A percentile compares a stretch with the other conserved stretches of the same genome.
These are phyloP conservation scores for Tiphia femorata DNA, from an alignment of 2,888 invertebrate species.

Conservation along the genomic window DNA sequence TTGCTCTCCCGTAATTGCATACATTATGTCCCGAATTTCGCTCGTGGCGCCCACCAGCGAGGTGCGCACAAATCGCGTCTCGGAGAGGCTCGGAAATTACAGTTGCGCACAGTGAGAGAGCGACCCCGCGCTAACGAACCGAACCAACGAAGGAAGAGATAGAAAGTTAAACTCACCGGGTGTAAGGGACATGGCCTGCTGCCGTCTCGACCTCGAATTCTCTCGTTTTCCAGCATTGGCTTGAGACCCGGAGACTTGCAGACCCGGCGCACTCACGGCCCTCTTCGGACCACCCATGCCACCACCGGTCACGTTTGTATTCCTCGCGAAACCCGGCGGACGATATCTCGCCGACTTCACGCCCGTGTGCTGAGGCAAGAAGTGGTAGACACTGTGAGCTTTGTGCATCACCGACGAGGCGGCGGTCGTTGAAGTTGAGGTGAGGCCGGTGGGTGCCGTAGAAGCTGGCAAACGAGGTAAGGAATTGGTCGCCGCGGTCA, in stretches of 20 bases:
- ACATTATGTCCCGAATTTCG: no score
- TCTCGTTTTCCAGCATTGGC: constrained; percentile 54
- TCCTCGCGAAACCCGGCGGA: constrained; percentile 83
- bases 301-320: constrained; percentile 55
- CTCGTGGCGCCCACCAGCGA: no score
- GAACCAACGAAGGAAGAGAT: background rate
- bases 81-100: no score
- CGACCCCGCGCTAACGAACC: no score
- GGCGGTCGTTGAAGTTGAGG: constrained; percentile 45
- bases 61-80: no score
- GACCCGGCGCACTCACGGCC: constrained; percentile 81
- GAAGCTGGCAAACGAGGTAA: constrained; percentile 81
- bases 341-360: constrained; percentile 90
- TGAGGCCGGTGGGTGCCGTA: constrained; percentile 51
- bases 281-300: constrained; percentile 75
- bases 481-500: constrained; percentile 77
- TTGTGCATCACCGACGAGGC: constrained; percentile 72
- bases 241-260: constrained; percentile 74
- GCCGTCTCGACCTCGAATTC: constrained; percentile 73
- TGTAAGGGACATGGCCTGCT: constrained; percentile 69
- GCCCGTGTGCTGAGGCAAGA: constrained; percentile 72
- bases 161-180: constrained; percentile 57
- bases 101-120: no score
- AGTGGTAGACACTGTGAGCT: constrained; percentile 75
- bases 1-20: no score